Conservation (phyloP, 2,797 vertebrate species). For the Lacerta agilis region DNA sequence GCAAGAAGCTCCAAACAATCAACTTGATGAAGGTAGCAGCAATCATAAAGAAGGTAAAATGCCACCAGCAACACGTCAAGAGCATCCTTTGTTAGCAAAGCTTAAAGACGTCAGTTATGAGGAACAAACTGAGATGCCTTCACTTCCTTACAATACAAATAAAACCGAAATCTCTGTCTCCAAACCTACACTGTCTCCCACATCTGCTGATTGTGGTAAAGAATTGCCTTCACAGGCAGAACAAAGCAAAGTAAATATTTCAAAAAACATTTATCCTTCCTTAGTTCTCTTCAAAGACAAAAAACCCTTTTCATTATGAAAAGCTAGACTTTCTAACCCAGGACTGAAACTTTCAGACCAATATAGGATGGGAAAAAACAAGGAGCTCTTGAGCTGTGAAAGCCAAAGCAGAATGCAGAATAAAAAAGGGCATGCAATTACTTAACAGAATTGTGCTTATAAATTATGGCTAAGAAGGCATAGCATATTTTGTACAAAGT, state of each 20-base stretch:
- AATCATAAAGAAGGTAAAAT: background rate
- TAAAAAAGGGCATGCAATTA: constrained; percentile 39
- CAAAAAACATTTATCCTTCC: constrained; percentile 47
- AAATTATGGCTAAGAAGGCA: constrained; percentile 52
- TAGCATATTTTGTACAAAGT: background rate
- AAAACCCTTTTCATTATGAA: constrained; percentile 36
- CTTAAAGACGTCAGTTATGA: constrained; percentile 50
- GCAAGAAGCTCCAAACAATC: constrained; percentile 37
- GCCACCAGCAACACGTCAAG: constrained; percentile 6
- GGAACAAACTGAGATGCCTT: constrained; percentile 44
- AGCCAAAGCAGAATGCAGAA: constrained; percentile 77
- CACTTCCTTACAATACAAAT: constrained; percentile 57
- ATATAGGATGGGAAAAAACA: constrained; percentile 19
- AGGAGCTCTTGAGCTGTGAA: constrained; percentile 20
- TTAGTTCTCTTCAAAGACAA: constrained; percentile 52
- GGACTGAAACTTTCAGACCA: constrained; percentile 48
- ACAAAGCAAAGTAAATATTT: constrained; percentile 53
- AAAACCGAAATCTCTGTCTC: constrained; percentile 50
- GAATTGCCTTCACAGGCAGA: constrained; percentile 43
- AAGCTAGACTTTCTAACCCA: constrained; percentile 37
- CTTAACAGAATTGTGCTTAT: constrained; percentile 37
- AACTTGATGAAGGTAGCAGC: constrained; percentile 33
- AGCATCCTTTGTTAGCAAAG: constrained; percentile 18
- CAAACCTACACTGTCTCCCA: constrained; percentile 8
- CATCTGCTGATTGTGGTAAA: constrained; percentile 40